Conservation (phyloP, 2,113 vertebrate genomes). For the Columba janthina region DNA sequence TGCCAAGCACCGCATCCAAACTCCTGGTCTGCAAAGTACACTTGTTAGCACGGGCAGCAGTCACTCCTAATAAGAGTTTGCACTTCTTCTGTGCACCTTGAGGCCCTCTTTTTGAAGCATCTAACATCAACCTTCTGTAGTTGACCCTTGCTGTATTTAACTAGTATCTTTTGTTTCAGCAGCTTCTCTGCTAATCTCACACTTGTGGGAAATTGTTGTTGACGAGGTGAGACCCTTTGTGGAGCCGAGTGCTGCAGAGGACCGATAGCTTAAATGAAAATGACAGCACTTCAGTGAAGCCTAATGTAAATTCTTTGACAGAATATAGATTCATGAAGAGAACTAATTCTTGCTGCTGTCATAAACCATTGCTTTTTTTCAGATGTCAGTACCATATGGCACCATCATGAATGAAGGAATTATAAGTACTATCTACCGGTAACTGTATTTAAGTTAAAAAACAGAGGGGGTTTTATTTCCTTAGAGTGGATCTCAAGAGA, state of each 20-base stretch:
- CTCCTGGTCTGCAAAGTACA: neutral
- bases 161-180: constrained; percentile 47
- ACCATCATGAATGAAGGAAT: neutral
- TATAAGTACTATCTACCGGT: constrained; percentile 49
- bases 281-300: constrained; percentile 62
- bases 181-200: constrained; percentile 8
- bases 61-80: neutral
- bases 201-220: neutral
- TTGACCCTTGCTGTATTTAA: constrained; percentile 53
- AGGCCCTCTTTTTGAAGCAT: constrained; percentile 19
- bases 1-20: rapidly evolving
- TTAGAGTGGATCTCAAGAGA: neutral
- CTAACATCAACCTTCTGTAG: constrained; percentile 17
- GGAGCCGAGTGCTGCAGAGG: neutral
- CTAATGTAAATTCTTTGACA: constrained; percentile 50
- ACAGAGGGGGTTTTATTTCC: rapidly evolving
- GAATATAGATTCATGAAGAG: constrained; percentile 58
- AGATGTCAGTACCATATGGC: neutral
- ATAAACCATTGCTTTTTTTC: constrained; percentile 26
- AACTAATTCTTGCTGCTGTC: constrained; percentile 64
- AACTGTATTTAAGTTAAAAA: rapidly evolving
- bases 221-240: constrained; percentile 45
- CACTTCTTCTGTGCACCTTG: neutral
- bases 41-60: rapidly evolving
- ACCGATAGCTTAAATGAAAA: constrained; percentile 37